Base-by-base conservation (phyloP, 1,140 invertebrate genomes). In the Stegodyphus dumicola region DNA sequence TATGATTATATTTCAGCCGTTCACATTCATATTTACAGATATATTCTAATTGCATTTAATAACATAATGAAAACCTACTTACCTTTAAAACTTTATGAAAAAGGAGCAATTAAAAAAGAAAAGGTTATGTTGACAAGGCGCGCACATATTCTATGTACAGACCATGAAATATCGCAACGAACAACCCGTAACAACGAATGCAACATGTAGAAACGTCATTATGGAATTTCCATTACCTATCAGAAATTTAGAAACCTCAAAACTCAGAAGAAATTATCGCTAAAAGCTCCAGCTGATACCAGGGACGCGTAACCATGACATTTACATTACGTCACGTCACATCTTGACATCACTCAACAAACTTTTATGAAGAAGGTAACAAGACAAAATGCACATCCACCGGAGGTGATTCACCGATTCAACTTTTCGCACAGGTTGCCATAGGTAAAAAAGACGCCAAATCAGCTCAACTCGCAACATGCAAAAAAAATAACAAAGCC, bases 291-390 rank as follows among this genome's bases (percentile, higher is more conserved):
- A 83, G 80, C 80, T 83, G 80, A 83, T 54, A 51, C 53, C 80
- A 83, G 80, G 60, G 70, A 83, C 80, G 80, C 80, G 80, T 83
- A 83, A 83, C 80, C 80, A 83, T 83, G 80, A 83, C 80, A 83
- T 13, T 75, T 11, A 83, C 48, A 51, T 83, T 70, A 83, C 80
- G 80, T 75, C 80, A 83, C 49, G 49, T 53, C 79, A 65, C 48
- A 15, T 3, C 6, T 13, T n/a, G 64, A 66, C 54, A 13, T 13
- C 65, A 17, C 11, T 15, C 6, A 1, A 67, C 1, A 48, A 78
- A 51, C 67, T n/a, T n/a, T 53, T 54, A 78, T 51, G 66, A 71
- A 53, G 60, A 71, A 33, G 52, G 67, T 54, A 48, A 49, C 48
- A 60, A 33, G 33, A 33, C 3, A 33, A 33, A 33, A 33, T 33